Evolutionary conservation across 2,888 invertebrate genomes (phyloP).

Genomic region (Thereva nobilitata): DNA sequence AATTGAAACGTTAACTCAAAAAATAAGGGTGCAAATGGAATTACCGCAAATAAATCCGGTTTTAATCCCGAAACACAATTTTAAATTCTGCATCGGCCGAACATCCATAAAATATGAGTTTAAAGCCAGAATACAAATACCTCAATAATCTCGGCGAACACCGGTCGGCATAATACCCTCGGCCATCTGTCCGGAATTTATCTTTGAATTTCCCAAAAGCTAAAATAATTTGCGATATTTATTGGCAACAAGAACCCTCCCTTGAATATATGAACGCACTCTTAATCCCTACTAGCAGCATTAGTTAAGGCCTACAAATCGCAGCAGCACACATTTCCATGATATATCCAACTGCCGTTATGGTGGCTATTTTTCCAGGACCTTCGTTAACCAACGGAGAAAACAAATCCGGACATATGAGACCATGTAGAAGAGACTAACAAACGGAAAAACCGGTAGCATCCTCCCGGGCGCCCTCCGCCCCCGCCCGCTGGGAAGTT

Average conservation of each 20-base stretch:
- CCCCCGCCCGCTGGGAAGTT: constrained; percentile 4
- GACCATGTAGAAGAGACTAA: constrained; percentile 22
- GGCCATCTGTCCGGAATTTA: constrained; percentile 26
- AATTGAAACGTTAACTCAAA: too few relatives aligned
- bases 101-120: constrained; percentile 5
- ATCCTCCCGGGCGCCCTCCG: too few relatives aligned
- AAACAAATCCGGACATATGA: constrained; percentile 30
- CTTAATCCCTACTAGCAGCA: constrained; percentile 29
- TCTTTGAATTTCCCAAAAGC: constrained; percentile 19
- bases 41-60: too few relatives aligned
- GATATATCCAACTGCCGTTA: constrained; percentile 22
- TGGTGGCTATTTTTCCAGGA: constrained; percentile 12
- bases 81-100: background rate
- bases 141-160: background rate
- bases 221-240: constrained; percentile 27
- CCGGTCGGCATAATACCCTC: constrained; percentile 13
- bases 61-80: too few relatives aligned
- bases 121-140: background rate
- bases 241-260: constrained; percentile 11
- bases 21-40: too few relatives aligned
- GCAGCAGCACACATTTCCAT: constrained; percentile 29
- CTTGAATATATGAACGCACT: constrained; percentile 26
- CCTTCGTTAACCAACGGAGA: constrained; percentile 6
- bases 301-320: constrained; percentile 28
- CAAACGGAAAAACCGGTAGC: too few relatives aligned